These are phyloP conservation scores for Erythrocercus mccallii DNA, from an alignment of 2,113 vertebrate species.

Conservation along the genomic window DNA sequence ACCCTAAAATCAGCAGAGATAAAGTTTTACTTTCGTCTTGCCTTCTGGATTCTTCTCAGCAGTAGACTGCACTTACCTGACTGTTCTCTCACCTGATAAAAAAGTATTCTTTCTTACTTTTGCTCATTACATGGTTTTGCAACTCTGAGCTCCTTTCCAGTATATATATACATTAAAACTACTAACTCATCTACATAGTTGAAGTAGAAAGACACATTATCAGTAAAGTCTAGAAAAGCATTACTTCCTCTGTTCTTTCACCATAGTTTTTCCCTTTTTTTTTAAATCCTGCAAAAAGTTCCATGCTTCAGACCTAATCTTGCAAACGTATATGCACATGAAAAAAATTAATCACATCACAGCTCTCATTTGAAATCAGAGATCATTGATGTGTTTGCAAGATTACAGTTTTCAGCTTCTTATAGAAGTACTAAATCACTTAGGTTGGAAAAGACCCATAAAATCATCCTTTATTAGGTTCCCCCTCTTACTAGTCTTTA, in stretches of 20 bases:
- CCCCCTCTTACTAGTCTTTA: not conserved
- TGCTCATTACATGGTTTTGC: not conserved
- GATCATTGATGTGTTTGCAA: not conserved
- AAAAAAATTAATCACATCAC: not conserved
- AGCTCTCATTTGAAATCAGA: not conserved
- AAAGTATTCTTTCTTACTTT: not conserved
- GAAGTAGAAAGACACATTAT: not conserved
- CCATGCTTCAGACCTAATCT: not conserved
- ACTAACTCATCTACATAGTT: not conserved
- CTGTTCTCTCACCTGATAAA: not conserved
- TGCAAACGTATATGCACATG: not conserved
- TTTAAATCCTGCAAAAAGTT: not conserved
- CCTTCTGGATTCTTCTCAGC: not conserved
- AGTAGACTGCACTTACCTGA: not conserved
- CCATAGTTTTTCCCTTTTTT: not conserved
- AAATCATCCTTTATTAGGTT: not conserved
- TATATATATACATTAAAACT: not conserved
- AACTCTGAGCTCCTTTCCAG: not conserved
- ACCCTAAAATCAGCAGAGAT: not conserved
- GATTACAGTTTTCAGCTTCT: not conserved
- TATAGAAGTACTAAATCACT: not conserved
- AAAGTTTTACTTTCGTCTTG: not conserved
- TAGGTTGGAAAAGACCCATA: not conserved
- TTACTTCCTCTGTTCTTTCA: not conserved
- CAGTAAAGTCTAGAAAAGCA: not conserved